A percentile compares a stretch with the other conserved stretches of the same genome.
These are phyloP conservation scores for Oppia nitens DNA, from an alignment of 1,140 invertebrate species.

Conservation along the genomic window DNA sequence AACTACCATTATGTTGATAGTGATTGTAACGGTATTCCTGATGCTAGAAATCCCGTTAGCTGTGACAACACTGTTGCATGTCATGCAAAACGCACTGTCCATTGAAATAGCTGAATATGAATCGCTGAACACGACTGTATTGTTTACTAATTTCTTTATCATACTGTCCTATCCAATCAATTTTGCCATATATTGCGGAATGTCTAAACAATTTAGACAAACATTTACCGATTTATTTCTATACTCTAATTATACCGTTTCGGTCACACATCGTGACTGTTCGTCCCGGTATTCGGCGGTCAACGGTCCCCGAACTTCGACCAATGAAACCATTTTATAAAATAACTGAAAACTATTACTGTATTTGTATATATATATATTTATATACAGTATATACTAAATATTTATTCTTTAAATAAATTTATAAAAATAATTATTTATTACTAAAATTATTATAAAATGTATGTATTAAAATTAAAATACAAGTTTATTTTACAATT, in stretches of 20 bases:
- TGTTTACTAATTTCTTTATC: slow-evolving; percentile 79
- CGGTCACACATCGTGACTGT: background rate
- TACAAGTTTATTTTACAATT: no score
- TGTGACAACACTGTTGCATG: slow-evolving; percentile 64
- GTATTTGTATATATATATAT: no score
- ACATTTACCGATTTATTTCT: slow-evolving; percentile 77
- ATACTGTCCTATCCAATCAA: slow-evolving; percentile 79
- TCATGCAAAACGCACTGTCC: slow-evolving; percentile 46
- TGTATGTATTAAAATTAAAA: no score
- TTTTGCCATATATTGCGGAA: slow-evolving; percentile 88
- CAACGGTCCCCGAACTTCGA: background rate
- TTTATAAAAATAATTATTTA: no score
- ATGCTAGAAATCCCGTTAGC: slow-evolving; percentile 78
- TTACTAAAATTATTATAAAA: no score
- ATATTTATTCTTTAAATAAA: no score
- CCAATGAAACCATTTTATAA: background rate
- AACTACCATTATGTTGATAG: slow-evolving; percentile 85
- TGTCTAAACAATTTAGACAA: slow-evolving; percentile 79
- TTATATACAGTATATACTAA: no score
- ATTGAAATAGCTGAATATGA: slow-evolving; percentile 47
- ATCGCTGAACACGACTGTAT: slow-evolving; percentile 59
- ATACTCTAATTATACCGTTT: background rate
- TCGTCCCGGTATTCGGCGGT: background rate
- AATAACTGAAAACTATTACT: no score
- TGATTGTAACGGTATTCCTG: slow-evolving; percentile 77